phyloP scores from a whole-genome alignment of 2,888 invertebrate species.

The Hedya salicella region DNA sequence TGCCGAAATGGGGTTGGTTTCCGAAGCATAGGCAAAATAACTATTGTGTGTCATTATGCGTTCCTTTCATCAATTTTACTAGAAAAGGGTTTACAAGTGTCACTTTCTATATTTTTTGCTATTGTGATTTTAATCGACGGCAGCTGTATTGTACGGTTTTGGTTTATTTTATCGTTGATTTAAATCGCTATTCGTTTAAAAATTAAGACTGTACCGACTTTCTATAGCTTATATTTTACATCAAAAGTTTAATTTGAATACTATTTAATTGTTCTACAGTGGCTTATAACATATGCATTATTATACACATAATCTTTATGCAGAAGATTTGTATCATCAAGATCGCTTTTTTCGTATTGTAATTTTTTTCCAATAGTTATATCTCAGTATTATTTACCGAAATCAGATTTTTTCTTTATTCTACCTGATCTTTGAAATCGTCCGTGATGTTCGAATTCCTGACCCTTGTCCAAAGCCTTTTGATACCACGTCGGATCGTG shows the following conservation, averaged over 20 bases:
- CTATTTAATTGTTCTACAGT: neutral
- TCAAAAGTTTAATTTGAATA: neutral
- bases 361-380: too few species aligned
- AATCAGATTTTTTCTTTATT: slow-evolving; percentile 70
- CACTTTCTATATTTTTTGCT: slow-evolving; percentile 65
- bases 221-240: neutral
- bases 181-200: neutral
- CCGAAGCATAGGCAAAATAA: slow-evolving; percentile 75
- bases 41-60: slow-evolving; percentile 79
- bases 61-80: slow-evolving; percentile 80
- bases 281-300: neutral
- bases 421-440: slow-evolving; percentile 76
- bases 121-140: slow-evolving; percentile 51
- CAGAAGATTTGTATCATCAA: neutral
- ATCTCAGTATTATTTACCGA: slow-evolving; percentile 56
- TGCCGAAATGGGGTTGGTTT: slow-evolving; percentile 71
- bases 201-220: neutral
- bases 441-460: slow-evolving; percentile 66
- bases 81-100: slow-evolving; percentile 82
- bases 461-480: slow-evolving; percentile 84
- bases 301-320: neutral
- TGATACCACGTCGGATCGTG: slow-evolving; percentile 71
- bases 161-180: slow-evolving; percentile 16
- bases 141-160: slow-evolving; percentile 25
- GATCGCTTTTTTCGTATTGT: slow-evolving; percentile 8